phyloP scores from a whole-genome alignment of 2,113 vertebrate genomes.

The Chrysemys picta region DNA sequence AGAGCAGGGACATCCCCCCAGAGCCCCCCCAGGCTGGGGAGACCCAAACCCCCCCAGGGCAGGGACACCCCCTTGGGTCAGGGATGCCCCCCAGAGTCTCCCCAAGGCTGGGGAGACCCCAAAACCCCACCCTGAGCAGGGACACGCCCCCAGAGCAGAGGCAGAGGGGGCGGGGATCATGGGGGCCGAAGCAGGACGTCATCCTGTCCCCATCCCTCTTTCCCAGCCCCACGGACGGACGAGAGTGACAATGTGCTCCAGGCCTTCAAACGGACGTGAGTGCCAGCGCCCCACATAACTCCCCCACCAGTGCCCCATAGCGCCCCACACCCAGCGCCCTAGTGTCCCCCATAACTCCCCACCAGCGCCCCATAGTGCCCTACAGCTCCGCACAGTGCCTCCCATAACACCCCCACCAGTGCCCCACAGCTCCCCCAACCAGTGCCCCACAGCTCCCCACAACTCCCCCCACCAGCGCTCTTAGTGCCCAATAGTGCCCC shows the following conservation, averaged over 20 bases:
- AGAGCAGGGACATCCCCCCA: too few relatives aligned
- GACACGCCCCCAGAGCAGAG: neutral
- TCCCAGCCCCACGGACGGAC: slow-evolving; percentile 79
- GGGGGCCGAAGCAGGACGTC: neutral
- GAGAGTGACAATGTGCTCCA: slow-evolving; percentile 82
- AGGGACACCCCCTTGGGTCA: too few relatives aligned
- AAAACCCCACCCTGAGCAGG: too few relatives aligned
- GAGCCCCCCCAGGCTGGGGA: too few relatives aligned
- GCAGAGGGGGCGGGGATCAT: neutral
- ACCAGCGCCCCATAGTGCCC: neutral
- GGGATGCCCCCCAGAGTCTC: neutral
- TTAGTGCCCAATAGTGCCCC: too few relatives aligned
- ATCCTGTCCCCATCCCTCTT: slow-evolving; percentile 25
- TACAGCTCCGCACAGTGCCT: too few relatives aligned
- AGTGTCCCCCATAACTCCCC: neutral
- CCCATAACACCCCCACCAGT: neutral
- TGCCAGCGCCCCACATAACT: slow-evolving; percentile 1
- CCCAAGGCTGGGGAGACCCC: neutral
- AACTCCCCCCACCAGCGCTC: too few relatives aligned
- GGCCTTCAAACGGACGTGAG: slow-evolving; percentile 89
- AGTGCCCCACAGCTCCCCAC: neutral
- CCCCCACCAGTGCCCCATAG: too few relatives aligned
- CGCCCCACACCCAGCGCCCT: neutral
- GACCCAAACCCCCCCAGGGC: too few relatives aligned
- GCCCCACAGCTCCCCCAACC: too few relatives aligned